These are phyloP conservation scores for Manduca sexta DNA, from an alignment of 1,140 invertebrate species.

Conservation along the genomic window DNA sequence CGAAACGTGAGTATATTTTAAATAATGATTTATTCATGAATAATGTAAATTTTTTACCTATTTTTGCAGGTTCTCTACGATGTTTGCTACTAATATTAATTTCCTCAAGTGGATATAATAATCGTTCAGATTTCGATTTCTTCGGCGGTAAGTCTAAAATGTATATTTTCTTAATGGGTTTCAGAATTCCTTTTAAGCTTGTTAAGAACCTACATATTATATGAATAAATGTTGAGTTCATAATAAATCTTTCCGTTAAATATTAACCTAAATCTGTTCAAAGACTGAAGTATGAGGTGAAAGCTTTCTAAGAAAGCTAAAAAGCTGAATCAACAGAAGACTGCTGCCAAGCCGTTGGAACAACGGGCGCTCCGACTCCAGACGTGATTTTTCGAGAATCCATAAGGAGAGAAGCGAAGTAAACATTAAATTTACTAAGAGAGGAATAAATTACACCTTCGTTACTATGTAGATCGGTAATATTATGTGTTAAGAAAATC, in stretches of 20 bases:
- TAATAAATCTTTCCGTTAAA: conserved; percentile 51
- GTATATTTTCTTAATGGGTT: conserved; percentile 60
- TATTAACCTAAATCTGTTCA: conserved; percentile 52
- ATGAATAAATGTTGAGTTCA: conserved; percentile 64
- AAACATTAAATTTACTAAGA: background rate
- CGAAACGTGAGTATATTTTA: conserved; percentile 86
- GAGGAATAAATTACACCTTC: background rate
- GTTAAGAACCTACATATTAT: conserved; percentile 63
- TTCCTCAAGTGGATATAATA: conserved; percentile 27
- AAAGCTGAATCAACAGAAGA: conserved; percentile 33
- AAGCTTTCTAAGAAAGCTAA: conserved; percentile 20
- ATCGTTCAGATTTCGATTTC: conserved; percentile 37
- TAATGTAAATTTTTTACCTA: conserved; percentile 44
- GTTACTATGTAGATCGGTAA: too few species aligned
- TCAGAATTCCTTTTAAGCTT: conserved; percentile 34
- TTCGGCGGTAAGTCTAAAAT: conserved; percentile 67
- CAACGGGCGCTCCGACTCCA: conserved; percentile 32
- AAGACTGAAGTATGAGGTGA: conserved; percentile 38
- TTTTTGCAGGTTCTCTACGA: conserved; percentile 53
- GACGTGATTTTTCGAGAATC: conserved; percentile 27
- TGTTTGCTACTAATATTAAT: conserved; percentile 20
- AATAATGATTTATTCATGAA: conserved; percentile 17
- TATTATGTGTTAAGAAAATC: background rate
- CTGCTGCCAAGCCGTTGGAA: conserved; percentile 31
- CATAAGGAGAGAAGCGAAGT: conserved; percentile 7